Conservation (phyloP, 1,140 invertebrate species). For the Hestina assimilis region DNA sequence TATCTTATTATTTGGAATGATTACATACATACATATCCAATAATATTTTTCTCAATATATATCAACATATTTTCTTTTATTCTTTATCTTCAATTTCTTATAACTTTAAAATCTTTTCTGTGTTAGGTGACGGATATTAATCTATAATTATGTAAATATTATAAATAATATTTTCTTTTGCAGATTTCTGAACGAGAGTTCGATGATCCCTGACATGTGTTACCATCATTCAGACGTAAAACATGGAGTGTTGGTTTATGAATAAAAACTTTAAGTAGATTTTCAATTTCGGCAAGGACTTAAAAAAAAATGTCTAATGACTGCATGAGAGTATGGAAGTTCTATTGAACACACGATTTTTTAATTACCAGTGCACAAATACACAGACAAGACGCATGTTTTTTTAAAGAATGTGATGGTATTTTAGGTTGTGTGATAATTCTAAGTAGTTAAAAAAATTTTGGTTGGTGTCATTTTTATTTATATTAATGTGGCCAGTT, state of each 20-base stretch:
- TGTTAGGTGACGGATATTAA: constrained; percentile 1
- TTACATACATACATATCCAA: background rate
- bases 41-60: background rate
- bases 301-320: background rate
- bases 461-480: too few species aligned
- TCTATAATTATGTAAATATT: constrained; percentile 1
- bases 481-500: too few species aligned
- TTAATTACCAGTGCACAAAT: too few species aligned
- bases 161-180: constrained; percentile 37
- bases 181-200: constrained; percentile 52
- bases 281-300: too few species aligned
- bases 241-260: background rate
- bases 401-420: too few species aligned
- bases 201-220: constrained; percentile 36
- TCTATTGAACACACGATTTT: too few species aligned
- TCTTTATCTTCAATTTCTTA: background rate
- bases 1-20: too few species aligned
- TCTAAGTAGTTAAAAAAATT: too few species aligned
- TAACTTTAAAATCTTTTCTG: background rate
- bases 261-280: too few species aligned
- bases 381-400: too few species aligned
- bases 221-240: constrained; percentile 34
- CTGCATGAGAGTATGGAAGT: too few species aligned
- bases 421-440: too few species aligned
- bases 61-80: background rate